phyloP scores from a whole-genome alignment of 2,113 vertebrate genomes.

The Larimichthys crocea region DNA sequence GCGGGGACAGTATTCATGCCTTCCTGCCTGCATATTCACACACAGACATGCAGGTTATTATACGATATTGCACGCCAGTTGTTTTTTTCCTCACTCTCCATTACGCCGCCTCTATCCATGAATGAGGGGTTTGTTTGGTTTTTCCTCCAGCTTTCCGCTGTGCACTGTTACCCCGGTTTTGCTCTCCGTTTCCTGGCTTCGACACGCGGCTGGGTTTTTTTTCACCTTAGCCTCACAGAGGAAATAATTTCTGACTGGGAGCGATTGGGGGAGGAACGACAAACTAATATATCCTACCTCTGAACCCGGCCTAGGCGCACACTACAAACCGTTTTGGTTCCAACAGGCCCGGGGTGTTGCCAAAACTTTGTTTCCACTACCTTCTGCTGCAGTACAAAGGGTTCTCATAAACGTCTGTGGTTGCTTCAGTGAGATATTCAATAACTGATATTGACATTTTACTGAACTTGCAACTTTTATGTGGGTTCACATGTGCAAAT shows the following conservation, averaged over 20 bases:
- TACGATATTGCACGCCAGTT: conserved; percentile 48
- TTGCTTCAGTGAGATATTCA: conserved; percentile 46
- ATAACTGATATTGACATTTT: conserved; percentile 56
- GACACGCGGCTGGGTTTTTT: conserved; percentile 34
- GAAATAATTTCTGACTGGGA: conserved; percentile 73
- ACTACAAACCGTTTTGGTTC: conserved; percentile 31
- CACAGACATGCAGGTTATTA: conserved; percentile 63
- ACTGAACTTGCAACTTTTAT: conserved; percentile 45
- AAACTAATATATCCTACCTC: conserved; percentile 64
- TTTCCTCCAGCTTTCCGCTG: conserved; percentile 65
- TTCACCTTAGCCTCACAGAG: conserved; percentile 59
- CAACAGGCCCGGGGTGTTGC: conserved; percentile 29
- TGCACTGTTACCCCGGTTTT: conserved; percentile 65
- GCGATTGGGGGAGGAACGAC: conserved; percentile 64
- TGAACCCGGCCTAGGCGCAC: conserved; percentile 44
- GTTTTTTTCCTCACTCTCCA: conserved; percentile 56
- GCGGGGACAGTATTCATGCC: conserved; percentile 13
- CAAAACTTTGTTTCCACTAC: conserved; percentile 63
- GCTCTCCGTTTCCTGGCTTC: conserved; percentile 73
- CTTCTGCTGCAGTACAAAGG: conserved; percentile 42
- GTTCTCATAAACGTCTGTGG: conserved; percentile 61
- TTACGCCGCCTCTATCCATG: conserved; percentile 61
- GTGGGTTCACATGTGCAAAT: conserved; percentile 52
- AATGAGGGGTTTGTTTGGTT: conserved; percentile 79
- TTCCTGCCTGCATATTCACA: conserved; percentile 42